A percentile compares a stretch with the other conserved stretches of the same genome.
These are phyloP conservation scores for Peromyscus californicus DNA, from an alignment of 2,113 vertebrate species.

Conservation along the genomic window DNA sequence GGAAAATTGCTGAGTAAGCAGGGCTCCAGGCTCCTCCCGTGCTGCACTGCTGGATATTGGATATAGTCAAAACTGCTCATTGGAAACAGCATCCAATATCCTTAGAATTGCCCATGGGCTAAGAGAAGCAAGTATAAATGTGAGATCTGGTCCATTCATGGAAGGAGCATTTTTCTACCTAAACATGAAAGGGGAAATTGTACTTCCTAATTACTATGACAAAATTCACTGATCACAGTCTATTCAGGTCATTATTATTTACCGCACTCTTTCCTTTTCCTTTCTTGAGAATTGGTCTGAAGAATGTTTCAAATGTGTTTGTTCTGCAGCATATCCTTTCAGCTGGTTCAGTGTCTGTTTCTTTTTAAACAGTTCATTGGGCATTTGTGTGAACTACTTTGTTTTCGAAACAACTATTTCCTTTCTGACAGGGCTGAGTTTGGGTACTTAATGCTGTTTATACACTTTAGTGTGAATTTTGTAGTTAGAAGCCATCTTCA, in stretches of 20 bases:
- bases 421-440: neutral
- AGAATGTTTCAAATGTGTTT: neutral
- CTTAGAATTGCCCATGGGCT: neutral
- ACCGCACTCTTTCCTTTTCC: neutral
- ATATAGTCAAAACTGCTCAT: neutral
- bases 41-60: neutral
- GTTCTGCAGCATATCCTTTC: neutral
- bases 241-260: neutral
- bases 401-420: constrained; percentile 27
- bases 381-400: constrained; percentile 5
- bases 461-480: constrained; percentile 15
- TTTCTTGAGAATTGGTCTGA: neutral
- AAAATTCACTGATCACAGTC: neutral
- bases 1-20: neutral
- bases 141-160: neutral
- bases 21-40: neutral
- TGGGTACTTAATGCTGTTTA: constrained; percentile 46
- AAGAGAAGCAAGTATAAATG: constrained; percentile 11
- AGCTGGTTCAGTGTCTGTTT: neutral
- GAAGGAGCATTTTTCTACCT: neutral
- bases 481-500: constrained; percentile 48
- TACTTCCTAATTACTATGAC: constrained; percentile 7
- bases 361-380: neutral
- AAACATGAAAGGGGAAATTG: neutral
- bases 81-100: neutral